Base-by-base conservation (phyloP, 2,797 vertebrate genomes). In the Neoniphon sammara region DNA sequence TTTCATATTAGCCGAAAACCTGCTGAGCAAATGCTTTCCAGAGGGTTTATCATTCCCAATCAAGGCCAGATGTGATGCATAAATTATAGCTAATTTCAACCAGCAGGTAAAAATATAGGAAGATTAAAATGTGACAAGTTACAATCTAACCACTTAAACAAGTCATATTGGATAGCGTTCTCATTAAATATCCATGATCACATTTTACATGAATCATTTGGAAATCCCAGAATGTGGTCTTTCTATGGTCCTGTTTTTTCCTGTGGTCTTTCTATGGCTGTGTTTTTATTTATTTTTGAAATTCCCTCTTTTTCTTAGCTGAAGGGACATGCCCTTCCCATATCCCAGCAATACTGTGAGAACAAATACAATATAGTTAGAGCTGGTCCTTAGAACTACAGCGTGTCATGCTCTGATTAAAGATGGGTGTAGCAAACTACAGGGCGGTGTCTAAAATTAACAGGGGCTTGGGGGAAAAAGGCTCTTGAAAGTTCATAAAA, bases 1-100 rank as follows among this genome's bases (percentile, higher is more conserved):
- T 23, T 60, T 50, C 14, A 59, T 47, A 66, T 64, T 21, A 15
- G 9, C 20, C 23, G 31, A 59, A 60, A 65, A 69, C 46, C 42
- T 66, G 65, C 62, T 3, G 21, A 31, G 49, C 25, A 20, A 36
- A 20, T 12, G 34, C 53, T 50, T 70, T 67, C 17, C 55, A 34
- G 66, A 49, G 18, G 7, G 5, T n/a, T 8, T 20, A 20, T 50
- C 47, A n/a, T 18, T 50, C 6, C 36, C 60, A 54, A 63, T 11
- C 42, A 15, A 44, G 42, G 20, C 10, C 30, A 44, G 58, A 14
- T 44, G 42, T 44, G 42, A 44, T 15, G 14, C 42, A 44, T 15
- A 4, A 49, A 34, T 49, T 36, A 57, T 27, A 76, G 21, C 0
- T 18, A 1, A 59, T 57, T 12, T 30, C 36, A 67, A 49, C 52